A percentile compares a stretch with the other conserved stretches of the same genome.
phyloP scores from a whole-genome alignment of 2,888 invertebrate genomes.

The Polyommatus icarus region DNA sequence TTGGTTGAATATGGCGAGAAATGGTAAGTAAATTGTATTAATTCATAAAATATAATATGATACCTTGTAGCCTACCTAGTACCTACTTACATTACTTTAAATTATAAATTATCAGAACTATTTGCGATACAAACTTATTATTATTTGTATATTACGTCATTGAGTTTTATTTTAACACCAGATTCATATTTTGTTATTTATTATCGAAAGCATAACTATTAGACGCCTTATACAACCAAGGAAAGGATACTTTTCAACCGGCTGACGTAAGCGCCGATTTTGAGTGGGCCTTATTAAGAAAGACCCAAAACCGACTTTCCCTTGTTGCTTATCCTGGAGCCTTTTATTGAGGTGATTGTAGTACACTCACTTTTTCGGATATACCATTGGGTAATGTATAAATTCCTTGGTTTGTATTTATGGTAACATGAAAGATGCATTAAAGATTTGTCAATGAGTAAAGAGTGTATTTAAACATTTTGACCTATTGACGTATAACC shows the following conservation, averaged over 20 bases:
- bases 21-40: no score
- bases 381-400: background rate
- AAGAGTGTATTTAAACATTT: no score
- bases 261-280: background rate
- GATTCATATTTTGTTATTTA: background rate
- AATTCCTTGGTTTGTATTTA: background rate
- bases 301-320: conserved; percentile 23
- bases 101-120: background rate
- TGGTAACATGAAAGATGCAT: background rate
- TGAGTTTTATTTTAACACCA: background rate
- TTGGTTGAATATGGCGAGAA: no score
- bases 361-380: background rate
- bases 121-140: background rate
- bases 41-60: no score
- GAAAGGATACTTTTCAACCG: conserved; percentile 1
- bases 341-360: background rate
- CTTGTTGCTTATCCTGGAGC: conserved; percentile 26
- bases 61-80: background rate
- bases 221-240: background rate
- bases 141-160: background rate
- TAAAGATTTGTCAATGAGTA: background rate
- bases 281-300: conserved; percentile 9
- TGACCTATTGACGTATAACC: no score
- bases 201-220: background rate
- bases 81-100: background rate